These are phyloP conservation scores for Rhinogobio ventralis DNA, from an alignment of 2,797 vertebrate species.

Conservation along the genomic window DNA sequence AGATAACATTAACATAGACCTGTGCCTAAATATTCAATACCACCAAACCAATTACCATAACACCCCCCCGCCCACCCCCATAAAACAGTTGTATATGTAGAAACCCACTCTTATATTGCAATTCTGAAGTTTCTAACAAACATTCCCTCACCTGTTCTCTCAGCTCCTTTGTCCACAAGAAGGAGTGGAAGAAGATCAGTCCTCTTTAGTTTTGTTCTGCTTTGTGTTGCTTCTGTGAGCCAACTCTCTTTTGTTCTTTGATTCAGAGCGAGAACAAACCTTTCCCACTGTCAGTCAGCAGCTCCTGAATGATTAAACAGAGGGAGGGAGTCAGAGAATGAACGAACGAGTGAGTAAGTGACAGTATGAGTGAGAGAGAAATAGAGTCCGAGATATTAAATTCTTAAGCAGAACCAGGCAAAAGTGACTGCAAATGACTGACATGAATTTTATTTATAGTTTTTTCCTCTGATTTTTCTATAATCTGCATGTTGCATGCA, in stretches of 20 bases:
- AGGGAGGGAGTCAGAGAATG: conserved; percentile 1
- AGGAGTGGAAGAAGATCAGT: not conserved
- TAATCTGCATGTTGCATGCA: not conserved
- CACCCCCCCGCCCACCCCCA: no score
- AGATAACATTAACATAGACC: not conserved
- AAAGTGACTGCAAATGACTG: not conserved
- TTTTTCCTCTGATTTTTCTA: not conserved
- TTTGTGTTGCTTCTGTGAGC: not conserved
- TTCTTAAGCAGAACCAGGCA: conserved; percentile 20
- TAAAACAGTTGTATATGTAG: not conserved
- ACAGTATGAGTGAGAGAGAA: not conserved
- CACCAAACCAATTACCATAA: no score
- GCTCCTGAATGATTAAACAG: conserved; percentile 22
- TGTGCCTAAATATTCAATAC: not conserved
- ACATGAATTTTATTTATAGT: not conserved
- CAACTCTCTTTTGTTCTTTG: conserved; percentile 1
- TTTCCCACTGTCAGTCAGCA: conserved; percentile 19
- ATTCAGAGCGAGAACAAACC: conserved; percentile 10
- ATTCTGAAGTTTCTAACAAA: not conserved
- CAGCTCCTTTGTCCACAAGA: not conserved
- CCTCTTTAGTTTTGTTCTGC: not conserved
- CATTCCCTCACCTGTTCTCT: conserved; percentile 19
- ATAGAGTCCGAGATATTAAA: conserved; percentile 18
- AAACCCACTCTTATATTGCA: not conserved
- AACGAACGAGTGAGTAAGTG: not conserved